Evolutionary conservation across 2,888 invertebrate species (phyloP), one percentile per base, ranked within the genome.

Genomic region (Emmelina monodactyla): DNA sequence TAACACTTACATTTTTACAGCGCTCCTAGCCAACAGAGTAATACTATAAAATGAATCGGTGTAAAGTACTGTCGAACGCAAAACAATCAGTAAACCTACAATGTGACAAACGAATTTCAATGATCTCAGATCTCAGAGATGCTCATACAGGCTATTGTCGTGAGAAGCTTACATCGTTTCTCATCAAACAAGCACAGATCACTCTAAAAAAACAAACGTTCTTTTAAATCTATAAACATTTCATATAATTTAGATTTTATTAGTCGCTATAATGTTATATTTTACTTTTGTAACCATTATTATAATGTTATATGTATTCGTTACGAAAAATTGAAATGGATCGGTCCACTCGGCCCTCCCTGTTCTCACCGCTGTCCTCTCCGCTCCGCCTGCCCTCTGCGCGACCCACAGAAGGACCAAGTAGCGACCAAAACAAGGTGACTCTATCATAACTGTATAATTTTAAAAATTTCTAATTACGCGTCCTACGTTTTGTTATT

Each of bases 1-100:
- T 79, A 79, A 79, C 79, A 79, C 79, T 79, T 79, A 79, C 76
- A 79, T 78, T 76, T 79, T 79, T 79, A 79, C 79, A 79, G 79
- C 79, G 71, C 71, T 72, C 73, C 79, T 79, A 79, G 78, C 79
- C 78, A 79, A 79, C 79, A 78, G 69, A 79, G 78, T 79, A 76
- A 75, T 76, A 73, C 76, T 78, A 78, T 70, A 69, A 79, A 79
- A 70, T 69, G 60, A 76, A 75, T 68, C 52, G 64, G 79, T 79
- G 79, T 78, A 76, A 73, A 72, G 62, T 67, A 75, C 73, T 72
- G 72, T 75, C 59, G 66, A 78, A 78, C 78, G 78, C 78, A 76
- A 78, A 73, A 69, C 63, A 78, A 78, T 62, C 70, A 73, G 65
- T n/a, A n/a, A n/a, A 69, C 58, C 78, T 78, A 78, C 78, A 60